phyloP scores from a whole-genome alignment of 2,888 invertebrate genomes.

The Lepetodrilus schrolli region DNA sequence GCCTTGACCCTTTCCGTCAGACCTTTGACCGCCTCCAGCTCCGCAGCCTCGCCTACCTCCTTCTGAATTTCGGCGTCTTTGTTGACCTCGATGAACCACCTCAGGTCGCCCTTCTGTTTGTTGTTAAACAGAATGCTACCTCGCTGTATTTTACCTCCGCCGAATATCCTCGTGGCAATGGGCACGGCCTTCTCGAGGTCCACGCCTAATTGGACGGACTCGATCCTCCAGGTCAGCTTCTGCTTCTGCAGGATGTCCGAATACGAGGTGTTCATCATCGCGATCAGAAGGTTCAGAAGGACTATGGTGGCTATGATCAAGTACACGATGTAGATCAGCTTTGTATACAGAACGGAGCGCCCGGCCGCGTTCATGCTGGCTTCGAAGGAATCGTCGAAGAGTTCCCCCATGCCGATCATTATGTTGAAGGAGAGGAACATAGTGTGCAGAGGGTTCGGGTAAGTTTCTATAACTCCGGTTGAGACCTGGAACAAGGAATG shows the following conservation, averaged over 20 bases:
- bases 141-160: slow-evolving; percentile 38
- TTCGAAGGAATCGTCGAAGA: slow-evolving; percentile 58
- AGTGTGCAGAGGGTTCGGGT: slow-evolving; percentile 57
- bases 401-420: slow-evolving; percentile 71
- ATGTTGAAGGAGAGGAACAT: slow-evolving; percentile 70
- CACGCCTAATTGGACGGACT: slow-evolving; percentile 68
- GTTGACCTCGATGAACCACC: slow-evolving; percentile 31
- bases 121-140: slow-evolving; percentile 3
- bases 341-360: slow-evolving; percentile 49
- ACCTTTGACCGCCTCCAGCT: slow-evolving; percentile 37
- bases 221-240: slow-evolving; percentile 68
- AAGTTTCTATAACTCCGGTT: slow-evolving; percentile 44
- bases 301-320: slow-evolving; percentile 66
- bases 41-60: not conserved
- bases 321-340: slow-evolving; percentile 68
- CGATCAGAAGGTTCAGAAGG: slow-evolving; percentile 67
- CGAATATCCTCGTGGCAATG: slow-evolving; percentile 39
- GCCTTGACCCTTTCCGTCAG: slow-evolving; percentile 36
- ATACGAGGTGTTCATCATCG: slow-evolving; percentile 72
- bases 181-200: slow-evolving; percentile 62
- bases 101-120: not conserved
- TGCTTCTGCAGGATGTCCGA: slow-evolving; percentile 59
- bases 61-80: not conserved
- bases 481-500: slow-evolving; percentile 66
- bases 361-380: slow-evolving; percentile 49